Evolutionary conservation across 2,888 invertebrate species (phyloP).

Genomic region (Drosophila formosana): DNA sequence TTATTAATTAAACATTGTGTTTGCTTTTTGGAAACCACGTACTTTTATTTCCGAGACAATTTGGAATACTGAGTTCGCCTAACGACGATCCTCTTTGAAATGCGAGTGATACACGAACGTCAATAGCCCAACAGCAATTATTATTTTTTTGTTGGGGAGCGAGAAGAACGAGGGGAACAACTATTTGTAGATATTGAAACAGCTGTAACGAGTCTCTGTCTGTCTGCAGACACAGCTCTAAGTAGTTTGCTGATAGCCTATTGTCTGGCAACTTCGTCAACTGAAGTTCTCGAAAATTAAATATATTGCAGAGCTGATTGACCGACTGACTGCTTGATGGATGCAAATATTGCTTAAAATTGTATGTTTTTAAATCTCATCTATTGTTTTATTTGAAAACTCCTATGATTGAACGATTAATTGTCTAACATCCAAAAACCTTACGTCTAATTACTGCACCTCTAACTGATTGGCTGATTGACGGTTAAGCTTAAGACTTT

Average conservation of each 20-base stretch:
- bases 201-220: conserved; percentile 3
- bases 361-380: too few species aligned
- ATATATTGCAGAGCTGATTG: too few species aligned
- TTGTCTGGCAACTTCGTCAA: not conserved
- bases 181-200: conserved; percentile 12
- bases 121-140: not conserved
- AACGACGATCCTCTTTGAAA: conserved; percentile 7
- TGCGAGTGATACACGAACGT: not conserved
- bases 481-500: too few species aligned
- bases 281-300: not conserved
- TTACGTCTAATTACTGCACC: too few species aligned
- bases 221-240: not conserved
- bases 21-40: not conserved
- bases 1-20: not conserved
- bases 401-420: too few species aligned
- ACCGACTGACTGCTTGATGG: too few species aligned
- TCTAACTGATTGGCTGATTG: too few species aligned
- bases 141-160: not conserved
- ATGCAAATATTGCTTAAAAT: too few species aligned
- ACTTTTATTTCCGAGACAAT: not conserved
- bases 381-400: too few species aligned
- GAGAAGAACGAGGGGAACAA: not conserved
- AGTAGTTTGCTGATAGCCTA: not conserved
- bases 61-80: not conserved
- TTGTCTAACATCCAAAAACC: too few species aligned